Conservation (phyloP, 1,140 invertebrate species). For the Lordiphosa collinella region DNA sequence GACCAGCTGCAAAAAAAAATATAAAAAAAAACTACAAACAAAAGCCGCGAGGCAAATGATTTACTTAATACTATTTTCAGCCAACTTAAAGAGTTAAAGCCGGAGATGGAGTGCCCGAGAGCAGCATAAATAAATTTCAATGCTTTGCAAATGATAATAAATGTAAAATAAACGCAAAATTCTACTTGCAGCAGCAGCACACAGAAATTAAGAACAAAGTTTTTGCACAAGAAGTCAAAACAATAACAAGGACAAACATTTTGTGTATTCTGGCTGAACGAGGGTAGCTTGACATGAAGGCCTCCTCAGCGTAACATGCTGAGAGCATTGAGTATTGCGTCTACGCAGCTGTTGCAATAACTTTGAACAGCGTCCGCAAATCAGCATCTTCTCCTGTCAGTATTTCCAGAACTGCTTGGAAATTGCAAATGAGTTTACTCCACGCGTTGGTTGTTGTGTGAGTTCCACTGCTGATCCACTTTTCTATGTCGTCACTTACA, state of each 20-base stretch:
- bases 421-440: too few relatives aligned
- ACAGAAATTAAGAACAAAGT: constrained; percentile 69
- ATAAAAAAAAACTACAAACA: constrained; percentile 56
- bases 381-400: too few relatives aligned
- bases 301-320: too few relatives aligned
- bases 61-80: background rate
- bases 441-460: too few relatives aligned
- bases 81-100: constrained; percentile 48
- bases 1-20: constrained; percentile 7
- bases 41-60: constrained; percentile 36
- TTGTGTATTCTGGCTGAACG: constrained; percentile 27
- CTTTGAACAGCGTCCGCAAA: too few relatives aligned
- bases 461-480: too few relatives aligned
- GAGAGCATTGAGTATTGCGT: too few relatives aligned
- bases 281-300: constrained; percentile 15
- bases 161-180: constrained; percentile 75
- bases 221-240: constrained; percentile 71
- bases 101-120: constrained; percentile 27
- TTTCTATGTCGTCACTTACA: too few relatives aligned
- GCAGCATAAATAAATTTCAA: constrained; percentile 70
- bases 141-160: constrained; percentile 74
- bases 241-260: constrained; percentile 71
- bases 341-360: too few relatives aligned
- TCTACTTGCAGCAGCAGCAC: constrained; percentile 37
- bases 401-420: too few relatives aligned